Conservation (phyloP, 2,113 vertebrate species). For the Sphyrna mokarran region DNA sequence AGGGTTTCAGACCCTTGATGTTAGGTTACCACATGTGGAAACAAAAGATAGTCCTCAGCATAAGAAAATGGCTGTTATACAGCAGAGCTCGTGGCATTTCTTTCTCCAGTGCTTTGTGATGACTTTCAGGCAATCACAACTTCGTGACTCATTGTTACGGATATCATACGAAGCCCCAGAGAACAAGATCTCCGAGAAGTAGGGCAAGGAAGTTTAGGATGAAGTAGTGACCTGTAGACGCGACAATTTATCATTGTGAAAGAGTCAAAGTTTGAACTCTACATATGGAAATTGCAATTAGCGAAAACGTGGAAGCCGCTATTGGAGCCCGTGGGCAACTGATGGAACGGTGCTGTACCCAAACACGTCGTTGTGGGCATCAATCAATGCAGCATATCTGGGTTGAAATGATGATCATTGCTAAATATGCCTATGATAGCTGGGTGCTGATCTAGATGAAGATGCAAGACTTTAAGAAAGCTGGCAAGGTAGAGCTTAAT, state of each 20-base stretch:
- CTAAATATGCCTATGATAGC: not conserved
- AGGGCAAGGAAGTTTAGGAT: not conserved
- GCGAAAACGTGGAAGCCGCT: not conserved
- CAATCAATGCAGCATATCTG: not conserved
- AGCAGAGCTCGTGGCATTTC: not conserved
- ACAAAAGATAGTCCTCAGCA: not conserved
- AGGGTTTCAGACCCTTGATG: not conserved
- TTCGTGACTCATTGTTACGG: not conserved
- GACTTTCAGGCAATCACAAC: conserved; percentile 3
- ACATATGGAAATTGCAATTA: not conserved
- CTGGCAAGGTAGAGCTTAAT: not conserved
- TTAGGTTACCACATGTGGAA: not conserved
- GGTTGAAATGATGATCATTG: not conserved
- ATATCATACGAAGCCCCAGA: not conserved
- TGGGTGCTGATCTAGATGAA: not conserved
- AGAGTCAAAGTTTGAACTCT: conserved; percentile 4
- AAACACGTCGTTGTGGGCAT: not conserved
- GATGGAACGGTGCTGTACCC: not conserved
- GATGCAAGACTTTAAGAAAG: not conserved
- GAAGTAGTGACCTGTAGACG: not conserved
- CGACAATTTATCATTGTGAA: not conserved
- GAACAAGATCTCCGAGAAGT: not conserved
- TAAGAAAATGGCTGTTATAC: not conserved
- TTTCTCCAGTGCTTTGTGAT: not conserved
- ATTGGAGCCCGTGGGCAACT: not conserved